Evolutionary conservation across 2,888 invertebrate species (phyloP).

Genomic region (Caenorhabditis auriculariae): DNA sequence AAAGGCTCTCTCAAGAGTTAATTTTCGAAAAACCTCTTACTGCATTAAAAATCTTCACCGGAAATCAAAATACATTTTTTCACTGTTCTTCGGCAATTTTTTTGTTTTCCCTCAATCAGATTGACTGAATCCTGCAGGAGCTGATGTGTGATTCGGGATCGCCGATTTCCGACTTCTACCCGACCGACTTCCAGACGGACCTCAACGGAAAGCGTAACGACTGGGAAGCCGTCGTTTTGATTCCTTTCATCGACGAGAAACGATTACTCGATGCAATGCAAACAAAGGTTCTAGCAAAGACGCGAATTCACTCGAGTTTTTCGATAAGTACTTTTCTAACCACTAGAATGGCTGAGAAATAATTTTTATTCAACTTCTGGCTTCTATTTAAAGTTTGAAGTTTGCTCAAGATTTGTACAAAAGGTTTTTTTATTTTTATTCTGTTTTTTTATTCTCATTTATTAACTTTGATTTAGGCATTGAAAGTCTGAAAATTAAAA

Average conservation of each 20-base stretch:
- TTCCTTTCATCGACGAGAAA: constrained; percentile 86
- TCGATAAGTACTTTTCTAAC: not conserved
- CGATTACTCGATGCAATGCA: constrained; percentile 73
- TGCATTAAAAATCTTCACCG: too few relatives aligned
- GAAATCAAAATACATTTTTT: too few relatives aligned
- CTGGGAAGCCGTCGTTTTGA: constrained; percentile 92
- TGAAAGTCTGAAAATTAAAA: too few relatives aligned
- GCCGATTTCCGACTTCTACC: constrained; percentile 86
- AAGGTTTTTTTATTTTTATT: not conserved
- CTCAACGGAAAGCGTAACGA: constrained; percentile 92
- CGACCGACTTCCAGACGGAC: constrained; percentile 85
- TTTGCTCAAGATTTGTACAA: not conserved
- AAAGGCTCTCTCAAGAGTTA: not conserved
- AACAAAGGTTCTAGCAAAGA: constrained; percentile 12
- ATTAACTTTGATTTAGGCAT: constrained; percentile 68
- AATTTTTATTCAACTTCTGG: not conserved
- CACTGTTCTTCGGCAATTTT: not conserved
- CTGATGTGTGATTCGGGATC: constrained; percentile 79
- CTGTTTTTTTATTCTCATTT: constrained; percentile 68
- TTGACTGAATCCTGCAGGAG: constrained; percentile 41
- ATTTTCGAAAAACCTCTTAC: too few relatives aligned
- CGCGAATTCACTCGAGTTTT: too few relatives aligned
- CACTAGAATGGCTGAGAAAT: not conserved
- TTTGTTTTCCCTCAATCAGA: not conserved
- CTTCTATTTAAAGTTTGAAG: not conserved